Evolutionary conservation across 2,113 vertebrate genomes (phyloP).

Genomic region (Ardeotis arabs): DNA sequence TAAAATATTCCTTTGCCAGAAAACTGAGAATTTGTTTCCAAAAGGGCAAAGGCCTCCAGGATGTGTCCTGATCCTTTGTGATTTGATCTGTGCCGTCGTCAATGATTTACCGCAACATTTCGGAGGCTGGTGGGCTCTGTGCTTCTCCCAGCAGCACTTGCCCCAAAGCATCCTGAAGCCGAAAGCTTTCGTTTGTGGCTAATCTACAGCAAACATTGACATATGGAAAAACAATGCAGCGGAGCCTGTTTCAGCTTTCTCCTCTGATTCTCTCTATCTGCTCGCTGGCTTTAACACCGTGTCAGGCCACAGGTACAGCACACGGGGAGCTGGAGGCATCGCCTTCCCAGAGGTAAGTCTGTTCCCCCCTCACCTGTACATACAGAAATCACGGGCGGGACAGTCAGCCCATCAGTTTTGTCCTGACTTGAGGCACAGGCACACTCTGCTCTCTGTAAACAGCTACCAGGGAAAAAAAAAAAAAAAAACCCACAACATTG

Average conservation of each 20-base stretch:
- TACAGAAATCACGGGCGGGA: background rate
- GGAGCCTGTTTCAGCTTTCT: constrained; percentile 35
- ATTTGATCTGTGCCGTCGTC: constrained; percentile 41
- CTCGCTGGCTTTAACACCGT: background rate
- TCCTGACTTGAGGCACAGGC: background rate
- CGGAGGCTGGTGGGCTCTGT: background rate
- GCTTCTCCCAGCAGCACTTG: background rate
- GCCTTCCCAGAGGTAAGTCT: constrained; percentile 67
- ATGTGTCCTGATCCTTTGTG: background rate
- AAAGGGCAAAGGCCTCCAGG: constrained; percentile 43
- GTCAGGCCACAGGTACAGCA: background rate
- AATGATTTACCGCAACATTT: constrained; percentile 59
- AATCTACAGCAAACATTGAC: background rate
- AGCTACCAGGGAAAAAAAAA: background rate
- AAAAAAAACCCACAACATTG: background rate
- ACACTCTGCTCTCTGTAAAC: background rate
- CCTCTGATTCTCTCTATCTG: background rate
- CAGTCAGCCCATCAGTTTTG: background rate
- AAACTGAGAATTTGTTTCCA: constrained; percentile 23
- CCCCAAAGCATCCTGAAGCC: background rate
- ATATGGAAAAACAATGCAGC: background rate
- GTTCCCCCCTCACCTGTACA: background rate
- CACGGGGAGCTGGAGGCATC: background rate
- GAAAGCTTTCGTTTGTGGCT: background rate
- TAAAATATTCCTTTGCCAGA: constrained; percentile 36